Percentiles rank a stretch among this genome's conserved stretches.
phyloP scores from a whole-genome alignment of 2,888 invertebrate species.

The Cephus pulcher region DNA sequence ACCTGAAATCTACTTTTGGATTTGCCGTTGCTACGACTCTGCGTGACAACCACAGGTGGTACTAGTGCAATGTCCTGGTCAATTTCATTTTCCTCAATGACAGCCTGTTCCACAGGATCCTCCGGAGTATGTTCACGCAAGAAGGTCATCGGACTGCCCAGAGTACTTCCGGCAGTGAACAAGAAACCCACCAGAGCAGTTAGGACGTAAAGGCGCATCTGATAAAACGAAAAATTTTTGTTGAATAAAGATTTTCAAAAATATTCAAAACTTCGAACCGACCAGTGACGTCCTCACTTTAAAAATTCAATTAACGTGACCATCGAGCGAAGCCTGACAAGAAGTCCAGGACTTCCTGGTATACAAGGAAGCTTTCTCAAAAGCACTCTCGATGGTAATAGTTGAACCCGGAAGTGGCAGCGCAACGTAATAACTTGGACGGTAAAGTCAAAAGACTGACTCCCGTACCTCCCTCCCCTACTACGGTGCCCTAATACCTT shows the following conservation, averaged over 20 bases:
- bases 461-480: not conserved
- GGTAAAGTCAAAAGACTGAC: not conserved
- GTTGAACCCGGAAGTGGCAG: not conserved
- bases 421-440: not conserved
- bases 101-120: conserved; percentile 16
- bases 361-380: not conserved
- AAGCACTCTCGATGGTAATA: not conserved
- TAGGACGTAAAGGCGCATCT: not conserved
- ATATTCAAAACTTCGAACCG: too few relatives aligned
- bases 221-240: not conserved
- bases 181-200: not conserved
- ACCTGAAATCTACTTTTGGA: conserved; percentile 17
- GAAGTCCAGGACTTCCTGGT: not conserved
- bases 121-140: conserved; percentile 14
- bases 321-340: not conserved
- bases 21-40: conserved; percentile 10
- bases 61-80: conserved; percentile 16
- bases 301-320: not conserved
- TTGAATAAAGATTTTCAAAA: not conserved
- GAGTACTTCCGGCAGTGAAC: not conserved
- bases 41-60: conserved; percentile 11
- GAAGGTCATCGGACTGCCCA: conserved; percentile 18
- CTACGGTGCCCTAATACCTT: not conserved
- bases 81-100: conserved; percentile 21
- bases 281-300: too few relatives aligned